phyloP scores from a whole-genome alignment of 2,888 invertebrate species.

The Saturnia pavonia region DNA sequence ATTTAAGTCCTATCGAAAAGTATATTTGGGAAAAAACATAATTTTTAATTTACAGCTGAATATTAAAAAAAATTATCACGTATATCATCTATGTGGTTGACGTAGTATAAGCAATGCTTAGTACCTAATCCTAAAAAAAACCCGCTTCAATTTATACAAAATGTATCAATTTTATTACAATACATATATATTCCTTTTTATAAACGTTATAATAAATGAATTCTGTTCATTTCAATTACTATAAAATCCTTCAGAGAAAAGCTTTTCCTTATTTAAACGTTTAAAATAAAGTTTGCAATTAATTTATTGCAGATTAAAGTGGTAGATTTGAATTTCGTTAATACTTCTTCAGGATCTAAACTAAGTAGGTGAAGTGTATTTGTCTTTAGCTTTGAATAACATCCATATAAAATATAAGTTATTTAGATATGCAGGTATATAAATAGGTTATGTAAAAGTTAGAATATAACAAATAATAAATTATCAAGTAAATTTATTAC shows the following conservation, averaged over 20 bases:
- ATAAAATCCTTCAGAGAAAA: background rate
- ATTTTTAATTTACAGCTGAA: no score
- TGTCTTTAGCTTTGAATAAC: background rate
- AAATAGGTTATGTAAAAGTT: background rate
- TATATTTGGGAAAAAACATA: no score
- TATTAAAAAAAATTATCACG: no score
- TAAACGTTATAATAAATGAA: background rate
- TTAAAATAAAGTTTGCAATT: background rate
- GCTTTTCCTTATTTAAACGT: background rate
- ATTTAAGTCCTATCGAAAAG: no score
- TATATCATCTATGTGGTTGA: no score
- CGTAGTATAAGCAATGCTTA: no score
- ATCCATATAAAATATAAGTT: background rate
- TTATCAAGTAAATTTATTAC: background rate
- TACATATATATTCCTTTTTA: background rate
- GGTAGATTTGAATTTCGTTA: background rate
- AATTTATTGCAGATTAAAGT: no score
- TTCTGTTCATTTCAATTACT: background rate
- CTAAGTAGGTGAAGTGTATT: background rate
- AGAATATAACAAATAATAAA: background rate
- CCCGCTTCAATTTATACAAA: no score
- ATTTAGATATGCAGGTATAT: no score
- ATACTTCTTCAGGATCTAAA: background rate
- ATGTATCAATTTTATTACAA: no score
- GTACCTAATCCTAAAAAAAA: no score